Evolutionary conservation across 2,797 vertebrate genomes (phyloP), one percentile per base, ranked within the genome.

Genomic region (Accipiter badius): DNA sequence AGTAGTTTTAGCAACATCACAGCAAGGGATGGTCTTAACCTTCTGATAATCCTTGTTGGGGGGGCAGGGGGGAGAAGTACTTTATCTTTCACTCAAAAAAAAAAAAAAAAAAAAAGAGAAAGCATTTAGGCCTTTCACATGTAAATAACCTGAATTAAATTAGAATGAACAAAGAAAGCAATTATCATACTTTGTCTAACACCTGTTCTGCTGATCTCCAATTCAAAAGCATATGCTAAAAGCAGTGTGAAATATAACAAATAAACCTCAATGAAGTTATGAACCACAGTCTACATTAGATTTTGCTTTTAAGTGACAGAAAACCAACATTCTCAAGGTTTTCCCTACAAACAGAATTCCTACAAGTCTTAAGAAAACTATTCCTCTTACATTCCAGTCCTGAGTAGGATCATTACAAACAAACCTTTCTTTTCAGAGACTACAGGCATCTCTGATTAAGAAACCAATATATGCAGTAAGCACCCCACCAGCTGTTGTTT

Each of bases 141-240:
- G 97, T 98, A 98, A 98, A 97, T 97, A 98, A 97, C 88, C 91
- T 96, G 95, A 97, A 98, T 97, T 96, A 97, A 98, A 97, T 98
- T 82, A 96, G 87, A 97, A 97, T 95, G 95, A 98, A 98, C 97
- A 98, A 98, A 98, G 94, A 92, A 97, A 97, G 93, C 84, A 98
- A 98, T 98, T 98, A 98, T 96, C 97, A 93, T 97, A 98, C 94
- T 97, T 98, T 97, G 96, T 97, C 96, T 98, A 98, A 98, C 97
- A 98, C 97, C 97, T 98, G 97, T 97, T 98, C 94, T 93, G 95
- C 95, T 98, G 97, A 97, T 98, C 91, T 93, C 87, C 96, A 98
- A 93, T 98, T 98, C 95, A 97, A 98, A 96, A 97, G 95, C 97
- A 97, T 97, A 98, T 95, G 97, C 95, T 98, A 97, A 97, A 97